Percentiles rank a stretch among this genome's conserved stretches.
phyloP scores from a whole-genome alignment of 2,113 vertebrate species.

The Origma solitaria region DNA sequence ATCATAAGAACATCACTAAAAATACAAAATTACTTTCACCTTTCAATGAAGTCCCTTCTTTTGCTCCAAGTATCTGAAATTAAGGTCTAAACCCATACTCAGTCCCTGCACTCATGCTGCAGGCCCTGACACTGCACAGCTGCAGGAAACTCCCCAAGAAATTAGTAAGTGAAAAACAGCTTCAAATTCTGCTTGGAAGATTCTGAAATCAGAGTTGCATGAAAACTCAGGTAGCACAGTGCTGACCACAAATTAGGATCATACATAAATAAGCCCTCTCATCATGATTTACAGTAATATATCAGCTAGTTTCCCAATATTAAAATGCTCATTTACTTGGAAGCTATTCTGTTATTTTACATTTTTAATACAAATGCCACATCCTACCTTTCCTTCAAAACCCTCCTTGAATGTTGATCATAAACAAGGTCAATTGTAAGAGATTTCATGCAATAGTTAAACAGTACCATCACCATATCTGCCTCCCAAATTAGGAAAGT shows the following conservation, averaged over 20 bases:
- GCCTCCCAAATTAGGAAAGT: background rate
- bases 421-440: background rate
- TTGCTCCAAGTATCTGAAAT: background rate
- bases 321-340: background rate
- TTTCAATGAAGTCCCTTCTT: background rate
- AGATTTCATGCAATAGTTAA: background rate
- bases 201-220: background rate
- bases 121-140: background rate
- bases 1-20: background rate
- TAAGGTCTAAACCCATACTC: background rate
- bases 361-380: background rate
- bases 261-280: background rate
- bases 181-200: background rate
- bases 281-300: rapidly evolving
- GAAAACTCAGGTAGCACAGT: background rate
- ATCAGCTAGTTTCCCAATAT: background rate
- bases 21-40: background rate
- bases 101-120: background rate
- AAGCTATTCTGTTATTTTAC: background rate
- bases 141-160: background rate
- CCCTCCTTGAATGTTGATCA: background rate
- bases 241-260: background rate
- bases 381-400: background rate
- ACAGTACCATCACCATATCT: background rate
- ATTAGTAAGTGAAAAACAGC: background rate